These are phyloP conservation scores for Heloderma charlesbogerti DNA, from an alignment of 2,113 vertebrate genomes.

Conservation along the genomic window DNA sequence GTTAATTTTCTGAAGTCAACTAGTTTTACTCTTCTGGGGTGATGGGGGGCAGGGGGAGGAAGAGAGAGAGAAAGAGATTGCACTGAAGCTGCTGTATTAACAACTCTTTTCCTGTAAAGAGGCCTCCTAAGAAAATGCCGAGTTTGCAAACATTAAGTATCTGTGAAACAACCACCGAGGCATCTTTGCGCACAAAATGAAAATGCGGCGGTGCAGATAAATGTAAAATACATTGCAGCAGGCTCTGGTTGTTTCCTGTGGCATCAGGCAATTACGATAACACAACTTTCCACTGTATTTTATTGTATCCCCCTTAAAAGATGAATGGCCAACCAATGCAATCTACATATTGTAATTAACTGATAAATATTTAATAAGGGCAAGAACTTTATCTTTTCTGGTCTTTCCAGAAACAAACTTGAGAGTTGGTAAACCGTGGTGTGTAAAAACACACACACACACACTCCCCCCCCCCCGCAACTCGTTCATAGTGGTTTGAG, in stretches of 20 bases:
- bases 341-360: slow-evolving; percentile 64
- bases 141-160: slow-evolving; percentile 28
- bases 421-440: slow-evolving; percentile 21
- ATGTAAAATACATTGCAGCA: slow-evolving; percentile 61
- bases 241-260: slow-evolving; percentile 63
- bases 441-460: no score
- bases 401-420: slow-evolving; percentile 63
- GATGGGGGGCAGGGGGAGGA: background rate
- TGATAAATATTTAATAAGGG: slow-evolving; percentile 63
- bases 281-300: slow-evolving; percentile 51
- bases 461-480: no score
- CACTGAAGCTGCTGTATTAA: slow-evolving; percentile 9
- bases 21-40: background rate
- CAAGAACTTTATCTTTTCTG: slow-evolving; percentile 55
- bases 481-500: background rate
- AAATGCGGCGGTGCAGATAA: slow-evolving; percentile 41
- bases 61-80: no score
- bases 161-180: slow-evolving; percentile 28
- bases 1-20: background rate
- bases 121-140: slow-evolving; percentile 10
- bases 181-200: slow-evolving; percentile 41
- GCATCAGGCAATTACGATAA: slow-evolving; percentile 70
- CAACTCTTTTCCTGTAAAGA: slow-evolving; percentile 19
- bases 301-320: slow-evolving; percentile 62
- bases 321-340: slow-evolving; percentile 62